phyloP scores from a whole-genome alignment of 2,113 vertebrate species.

The Anarrhichthys ocellatus region DNA sequence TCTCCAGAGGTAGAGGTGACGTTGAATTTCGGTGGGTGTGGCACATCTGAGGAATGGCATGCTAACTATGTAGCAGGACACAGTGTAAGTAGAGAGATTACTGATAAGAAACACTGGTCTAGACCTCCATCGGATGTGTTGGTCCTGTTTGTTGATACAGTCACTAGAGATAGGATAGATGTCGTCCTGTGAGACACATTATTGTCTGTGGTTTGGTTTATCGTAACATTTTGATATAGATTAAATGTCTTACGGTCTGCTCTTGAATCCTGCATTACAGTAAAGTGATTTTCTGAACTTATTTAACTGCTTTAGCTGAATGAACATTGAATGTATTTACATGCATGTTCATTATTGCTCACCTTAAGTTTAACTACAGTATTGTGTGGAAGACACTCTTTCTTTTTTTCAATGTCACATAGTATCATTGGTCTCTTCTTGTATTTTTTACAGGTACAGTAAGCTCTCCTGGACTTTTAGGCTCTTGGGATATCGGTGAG shows the following conservation, averaged over 20 bases:
- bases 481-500: conserved; percentile 28
- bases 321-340: neutral
- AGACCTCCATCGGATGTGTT: conserved; percentile 14
- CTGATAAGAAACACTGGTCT: conserved; percentile 31
- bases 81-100: conserved; percentile 20
- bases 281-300: neutral
- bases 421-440: conserved; percentile 4
- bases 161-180: neutral
- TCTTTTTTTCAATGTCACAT: neutral
- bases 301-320: neutral
- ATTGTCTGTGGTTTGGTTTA: neutral
- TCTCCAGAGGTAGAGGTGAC: conserved; percentile 12
- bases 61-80: conserved; percentile 55
- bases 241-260: neutral
- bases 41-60: conserved; percentile 54
- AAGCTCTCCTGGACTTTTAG: conserved; percentile 2
- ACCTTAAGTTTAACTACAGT: neutral
- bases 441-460: conserved; percentile 38
- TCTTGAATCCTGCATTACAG: neutral
- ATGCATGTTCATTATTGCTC: neutral
- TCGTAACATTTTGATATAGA: neutral
- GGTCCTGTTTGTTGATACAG: conserved; percentile 21
- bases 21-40: conserved; percentile 47
- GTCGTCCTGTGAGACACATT: neutral
- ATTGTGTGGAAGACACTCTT: neutral